A percentile compares a stretch with the other conserved stretches of the same genome.
These are phyloP conservation scores for Macquaria ambigua DNA, from an alignment of 2,113 vertebrate species.

Conservation along the genomic window DNA sequence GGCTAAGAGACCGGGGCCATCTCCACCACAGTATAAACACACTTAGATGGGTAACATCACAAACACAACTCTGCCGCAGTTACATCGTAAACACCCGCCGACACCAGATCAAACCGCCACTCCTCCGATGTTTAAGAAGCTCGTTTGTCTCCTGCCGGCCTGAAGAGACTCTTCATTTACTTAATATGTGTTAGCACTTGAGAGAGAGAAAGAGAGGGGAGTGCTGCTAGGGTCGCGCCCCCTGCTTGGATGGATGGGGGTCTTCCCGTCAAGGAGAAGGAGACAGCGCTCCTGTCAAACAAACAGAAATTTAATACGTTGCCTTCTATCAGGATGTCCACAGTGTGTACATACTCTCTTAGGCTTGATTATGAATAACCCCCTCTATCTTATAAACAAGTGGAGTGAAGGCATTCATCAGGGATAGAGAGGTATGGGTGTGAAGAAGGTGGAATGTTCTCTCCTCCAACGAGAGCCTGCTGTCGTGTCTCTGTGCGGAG, in stretches of 20 bases:
- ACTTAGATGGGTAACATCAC: constrained; percentile 72
- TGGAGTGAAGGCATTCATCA: constrained; percentile 92
- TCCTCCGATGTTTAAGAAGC: constrained; percentile 90
- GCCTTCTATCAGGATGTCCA: constrained; percentile 93
- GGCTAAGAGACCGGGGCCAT: constrained; percentile 46
- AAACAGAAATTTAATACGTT: constrained; percentile 96
- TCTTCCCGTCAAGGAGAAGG: constrained; percentile 91
- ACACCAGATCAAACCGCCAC: constrained; percentile 91
- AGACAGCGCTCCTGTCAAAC: constrained; percentile 98
- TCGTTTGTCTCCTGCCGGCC: constrained; percentile 79
- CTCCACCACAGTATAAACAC: constrained; percentile 69
- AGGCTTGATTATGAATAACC: constrained; percentile 93
- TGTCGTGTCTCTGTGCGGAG: constrained; percentile 70
- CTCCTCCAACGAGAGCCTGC: constrained; percentile 86
- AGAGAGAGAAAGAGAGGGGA: constrained; percentile 87
- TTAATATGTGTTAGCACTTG: constrained; percentile 97
- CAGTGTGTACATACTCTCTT: constrained; percentile 95
- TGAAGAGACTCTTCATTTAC: constrained; percentile 94
- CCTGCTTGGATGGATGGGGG: constrained; percentile 92
- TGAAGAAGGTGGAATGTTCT: constrained; percentile 89
- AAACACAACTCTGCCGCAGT: constrained; percentile 84
- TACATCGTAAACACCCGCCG: constrained; percentile 92
- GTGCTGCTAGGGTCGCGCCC: constrained; percentile 92
- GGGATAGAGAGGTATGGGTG: constrained; percentile 91
- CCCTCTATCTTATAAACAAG: constrained; percentile 93